Percentiles rank a stretch among this genome's conserved stretches.
phyloP scores from a whole-genome alignment of 2,113 vertebrate species.

The Phainopepla nitens region DNA sequence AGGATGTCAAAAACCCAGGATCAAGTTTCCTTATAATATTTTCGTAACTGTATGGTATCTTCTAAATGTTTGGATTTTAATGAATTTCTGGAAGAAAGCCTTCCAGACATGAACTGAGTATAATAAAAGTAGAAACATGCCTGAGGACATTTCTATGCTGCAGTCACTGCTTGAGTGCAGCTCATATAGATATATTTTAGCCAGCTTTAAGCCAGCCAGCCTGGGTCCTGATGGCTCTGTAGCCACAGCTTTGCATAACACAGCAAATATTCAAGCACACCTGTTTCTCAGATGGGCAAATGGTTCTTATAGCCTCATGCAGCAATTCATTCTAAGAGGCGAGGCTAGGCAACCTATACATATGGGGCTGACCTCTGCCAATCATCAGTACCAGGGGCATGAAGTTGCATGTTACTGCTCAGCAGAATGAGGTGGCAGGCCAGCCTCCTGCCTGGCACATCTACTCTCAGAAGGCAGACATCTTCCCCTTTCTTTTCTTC shows the following conservation, averaged over 20 bases:
- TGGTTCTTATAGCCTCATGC: neutral
- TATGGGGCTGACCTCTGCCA: neutral
- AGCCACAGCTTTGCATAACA: neutral
- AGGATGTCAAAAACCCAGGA: neutral
- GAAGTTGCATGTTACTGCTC: neutral
- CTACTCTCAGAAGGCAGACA: neutral
- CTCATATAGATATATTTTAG: neutral
- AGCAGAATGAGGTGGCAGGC: neutral
- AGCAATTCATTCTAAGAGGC: neutral
- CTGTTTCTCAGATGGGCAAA: neutral
- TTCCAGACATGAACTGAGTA: neutral
- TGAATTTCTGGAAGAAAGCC: neutral
- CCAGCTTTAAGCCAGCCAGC: neutral
- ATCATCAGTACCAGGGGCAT: neutral
- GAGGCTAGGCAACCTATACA: neutral
- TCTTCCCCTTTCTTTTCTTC: neutral
- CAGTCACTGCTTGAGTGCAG: neutral
- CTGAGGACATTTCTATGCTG: neutral
- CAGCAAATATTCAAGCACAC: neutral
- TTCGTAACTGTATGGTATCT: neutral
- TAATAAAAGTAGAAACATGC: conserved; percentile 23
- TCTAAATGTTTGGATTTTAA: conserved; percentile 1
- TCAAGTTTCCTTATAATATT: neutral
- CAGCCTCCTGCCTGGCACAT: neutral
- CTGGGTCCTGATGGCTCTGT: neutral